Evolutionary conservation across 2,888 invertebrate genomes (phyloP), one percentile per base, ranked within the genome.

Genomic region (Orthosia gracilis): DNA sequence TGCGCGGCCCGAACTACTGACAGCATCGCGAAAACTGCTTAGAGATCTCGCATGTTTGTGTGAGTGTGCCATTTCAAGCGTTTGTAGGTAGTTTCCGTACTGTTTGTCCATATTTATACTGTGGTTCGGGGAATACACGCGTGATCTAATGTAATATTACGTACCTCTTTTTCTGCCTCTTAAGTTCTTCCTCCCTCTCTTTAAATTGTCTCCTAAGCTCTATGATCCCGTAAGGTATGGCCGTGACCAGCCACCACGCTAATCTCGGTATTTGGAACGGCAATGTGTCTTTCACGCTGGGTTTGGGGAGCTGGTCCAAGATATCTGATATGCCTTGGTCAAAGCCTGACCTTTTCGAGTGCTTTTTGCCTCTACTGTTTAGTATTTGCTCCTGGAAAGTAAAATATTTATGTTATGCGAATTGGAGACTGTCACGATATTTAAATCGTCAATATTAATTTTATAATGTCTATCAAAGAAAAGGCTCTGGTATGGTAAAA

Each of bases 251-350:
- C 91, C 97, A 96, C 97, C 98, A 98, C 49, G 97, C 94, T 83
- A 97, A 97, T 83, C 97, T 92, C 0, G 98, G 98, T 89, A 98
- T 97, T 97, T 99, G 99, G 90, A 98, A 97, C 0, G 99, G 99
- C 86, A 99, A 94, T 2, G 98, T 98, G 90, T 99, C 97, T 89
- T 97, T 97, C 83, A 98, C 92, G 84, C 98, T 98, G 3, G 98
- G 98, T 88, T 97, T 97, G 2, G 98, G 98, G 65, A 98, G 97
- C 89, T 97, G 97, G 52, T 97, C 97, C 13, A 98, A 91, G 76
- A 97, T 97, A 71, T 97, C 97, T 0, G 98, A 97, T 79, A 98
- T 94, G 52, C 97, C 97, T 2, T 97, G 95, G 61, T 97, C 97
- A 89, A 97, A 97, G 4, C 97, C 97, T 11, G 96, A 94, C 89